Evolutionary conservation across 2,888 invertebrate genomes (phyloP).

Genomic region (Hirtodrosophila alboralis): DNA sequence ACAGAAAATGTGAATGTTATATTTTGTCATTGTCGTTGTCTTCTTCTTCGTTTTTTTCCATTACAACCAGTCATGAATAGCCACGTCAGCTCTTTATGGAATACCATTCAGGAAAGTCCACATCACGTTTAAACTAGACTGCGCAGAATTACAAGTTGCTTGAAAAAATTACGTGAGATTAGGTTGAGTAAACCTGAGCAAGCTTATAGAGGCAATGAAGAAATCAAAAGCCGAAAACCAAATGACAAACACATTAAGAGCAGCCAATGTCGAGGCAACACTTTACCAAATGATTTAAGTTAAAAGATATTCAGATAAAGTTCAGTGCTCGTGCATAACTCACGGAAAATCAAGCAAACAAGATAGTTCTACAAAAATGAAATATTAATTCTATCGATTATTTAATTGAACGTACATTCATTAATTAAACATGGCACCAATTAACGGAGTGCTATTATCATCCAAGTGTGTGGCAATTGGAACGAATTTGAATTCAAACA

Average conservation of each 20-base stretch:
- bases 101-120: slow-evolving; percentile 54
- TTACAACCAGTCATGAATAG: slow-evolving; percentile 37
- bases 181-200: slow-evolving; percentile 38
- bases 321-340: slow-evolving; percentile 44
- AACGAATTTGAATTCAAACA: slow-evolving; percentile 71
- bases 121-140: slow-evolving; percentile 46
- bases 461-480: slow-evolving; percentile 82
- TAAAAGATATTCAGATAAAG: slow-evolving; percentile 57
- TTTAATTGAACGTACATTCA: neutral
- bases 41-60: too few species aligned
- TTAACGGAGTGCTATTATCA: slow-evolving; percentile 79
- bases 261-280: slow-evolving; percentile 35
- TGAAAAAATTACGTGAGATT: slow-evolving; percentile 67
- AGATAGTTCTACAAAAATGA: slow-evolving; percentile 42
- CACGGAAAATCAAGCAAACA: slow-evolving; percentile 25
- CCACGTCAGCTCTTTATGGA: slow-evolving; percentile 65
- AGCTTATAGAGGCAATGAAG: slow-evolving; percentile 64
- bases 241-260: slow-evolving; percentile 46
- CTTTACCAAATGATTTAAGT: slow-evolving; percentile 49
- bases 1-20: too few species aligned
- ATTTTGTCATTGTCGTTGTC: too few species aligned
- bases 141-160: slow-evolving; percentile 58
- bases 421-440: slow-evolving; percentile 59
- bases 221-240: slow-evolving; percentile 57
- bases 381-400: slow-evolving; percentile 32